A percentile compares a stretch with the other conserved stretches of the same genome.
Evolutionary conservation across 37 sponge, comb jelly and placozoan species (phyloP).

Genomic region (Aplysina aerophoba): DNA sequence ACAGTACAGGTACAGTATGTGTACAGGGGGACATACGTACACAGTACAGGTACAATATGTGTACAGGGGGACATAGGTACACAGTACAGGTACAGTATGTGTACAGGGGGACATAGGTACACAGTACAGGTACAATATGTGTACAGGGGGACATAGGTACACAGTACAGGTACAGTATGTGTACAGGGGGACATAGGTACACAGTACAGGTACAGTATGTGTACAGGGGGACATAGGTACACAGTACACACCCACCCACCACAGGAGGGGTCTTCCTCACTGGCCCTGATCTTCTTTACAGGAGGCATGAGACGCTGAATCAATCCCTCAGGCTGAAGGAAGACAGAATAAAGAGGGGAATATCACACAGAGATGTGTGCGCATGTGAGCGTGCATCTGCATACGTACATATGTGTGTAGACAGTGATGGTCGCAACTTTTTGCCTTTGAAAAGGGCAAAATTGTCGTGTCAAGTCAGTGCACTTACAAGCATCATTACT

Average conservation of each 20-base stretch:
- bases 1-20: no score
- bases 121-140: no score
- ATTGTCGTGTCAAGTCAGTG: background rate
- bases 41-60: no score
- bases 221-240: background rate
- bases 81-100: no score
- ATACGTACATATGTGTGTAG: background rate
- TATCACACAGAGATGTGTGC: background rate
- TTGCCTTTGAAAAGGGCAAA: background rate
- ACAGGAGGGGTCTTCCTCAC: background rate
- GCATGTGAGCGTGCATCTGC: background rate
- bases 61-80: no score
- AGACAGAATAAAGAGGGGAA: background rate
- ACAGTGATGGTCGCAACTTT: no score
- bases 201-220: no score
- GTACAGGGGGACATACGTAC: no score
- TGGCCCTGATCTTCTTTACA: slow-evolving; percentile 23
- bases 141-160: background rate
- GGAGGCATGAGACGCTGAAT: slow-evolving; percentile 12
- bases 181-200: no score
- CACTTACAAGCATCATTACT: no score
- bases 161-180: no score
- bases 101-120: no score
- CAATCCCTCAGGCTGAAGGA: background rate
- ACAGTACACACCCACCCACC: background rate